Evolutionary conservation across 1,140 invertebrate genomes (phyloP).

Genomic region (Heliconius himera): DNA sequence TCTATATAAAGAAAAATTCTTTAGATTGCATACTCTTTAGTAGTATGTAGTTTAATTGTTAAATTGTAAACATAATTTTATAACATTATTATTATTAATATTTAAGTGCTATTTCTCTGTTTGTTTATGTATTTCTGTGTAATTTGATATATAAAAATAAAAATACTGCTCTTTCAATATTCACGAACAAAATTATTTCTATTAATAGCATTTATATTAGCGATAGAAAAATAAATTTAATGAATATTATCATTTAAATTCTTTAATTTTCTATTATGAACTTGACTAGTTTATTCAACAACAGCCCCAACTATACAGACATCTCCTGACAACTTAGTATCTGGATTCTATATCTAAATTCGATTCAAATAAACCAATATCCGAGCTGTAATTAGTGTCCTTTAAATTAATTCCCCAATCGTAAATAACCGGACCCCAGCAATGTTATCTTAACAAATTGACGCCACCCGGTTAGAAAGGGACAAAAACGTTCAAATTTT

Average conservation of each 20-base stretch:
- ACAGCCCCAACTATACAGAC: constrained; percentile 16
- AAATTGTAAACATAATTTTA: no score
- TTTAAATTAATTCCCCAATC: constrained; percentile 67
- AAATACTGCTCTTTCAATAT: no score
- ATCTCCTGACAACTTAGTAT: constrained; percentile 30
- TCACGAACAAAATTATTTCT: no score
- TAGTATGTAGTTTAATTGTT: no score
- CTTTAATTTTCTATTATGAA: background rate
- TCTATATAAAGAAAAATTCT: no score
- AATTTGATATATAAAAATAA: no score
- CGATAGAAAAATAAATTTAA: background rate
- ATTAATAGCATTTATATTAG: no score
- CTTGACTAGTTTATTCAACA: background rate
- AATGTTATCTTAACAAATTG: constrained; percentile 78
- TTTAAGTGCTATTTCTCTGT: no score
- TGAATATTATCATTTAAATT: background rate
- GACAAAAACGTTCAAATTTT: constrained; percentile 65
- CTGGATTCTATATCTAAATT: constrained; percentile 17
- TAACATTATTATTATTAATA: no score
- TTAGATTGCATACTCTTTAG: no score
- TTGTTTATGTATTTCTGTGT: no score
- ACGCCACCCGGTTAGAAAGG: constrained; percentile 51
- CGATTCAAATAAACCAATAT: constrained; percentile 49
- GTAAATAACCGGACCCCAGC: constrained; percentile 59
- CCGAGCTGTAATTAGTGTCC: constrained; percentile 58